phyloP scores from a whole-genome alignment of 2,888 invertebrate genomes.

The Noctua comes region DNA sequence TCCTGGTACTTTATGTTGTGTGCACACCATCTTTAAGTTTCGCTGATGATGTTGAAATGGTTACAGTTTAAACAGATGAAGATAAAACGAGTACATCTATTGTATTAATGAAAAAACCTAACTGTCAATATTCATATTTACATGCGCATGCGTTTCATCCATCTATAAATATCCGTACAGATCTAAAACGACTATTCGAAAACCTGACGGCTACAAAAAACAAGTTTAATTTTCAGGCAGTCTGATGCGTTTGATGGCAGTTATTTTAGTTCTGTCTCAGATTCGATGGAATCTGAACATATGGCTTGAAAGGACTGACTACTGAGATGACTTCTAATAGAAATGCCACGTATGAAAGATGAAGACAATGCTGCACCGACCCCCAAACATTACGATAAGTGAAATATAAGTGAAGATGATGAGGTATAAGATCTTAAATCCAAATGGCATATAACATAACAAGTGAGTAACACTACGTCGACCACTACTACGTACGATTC shows the following conservation, averaged over 20 bases:
- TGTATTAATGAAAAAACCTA: background rate
- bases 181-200: background rate
- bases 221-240: background rate
- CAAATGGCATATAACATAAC: background rate
- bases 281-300: background rate
- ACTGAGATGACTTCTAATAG: too few relatives aligned
- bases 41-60: constrained; percentile 6
- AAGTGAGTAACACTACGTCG: background rate
- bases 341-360: background rate
- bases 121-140: too few relatives aligned
- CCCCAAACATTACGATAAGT: background rate
- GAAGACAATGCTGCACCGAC: too few relatives aligned
- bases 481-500: constrained; percentile 7
- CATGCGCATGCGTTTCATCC: background rate
- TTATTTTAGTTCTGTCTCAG: background rate
- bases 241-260: background rate
- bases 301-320: background rate
- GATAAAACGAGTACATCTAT: background rate
- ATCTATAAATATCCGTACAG: background rate
- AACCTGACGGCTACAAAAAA: background rate
- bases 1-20: background rate
- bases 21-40: constrained; percentile 1
- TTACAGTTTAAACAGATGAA: constrained; percentile 9
- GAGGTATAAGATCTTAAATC: background rate
- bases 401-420: too few relatives aligned